Percentiles rank a stretch among this genome's conserved stretches.
Conservation (phyloP, 2,797 vertebrate genomes). For the Chloroceryle inda region DNA sequence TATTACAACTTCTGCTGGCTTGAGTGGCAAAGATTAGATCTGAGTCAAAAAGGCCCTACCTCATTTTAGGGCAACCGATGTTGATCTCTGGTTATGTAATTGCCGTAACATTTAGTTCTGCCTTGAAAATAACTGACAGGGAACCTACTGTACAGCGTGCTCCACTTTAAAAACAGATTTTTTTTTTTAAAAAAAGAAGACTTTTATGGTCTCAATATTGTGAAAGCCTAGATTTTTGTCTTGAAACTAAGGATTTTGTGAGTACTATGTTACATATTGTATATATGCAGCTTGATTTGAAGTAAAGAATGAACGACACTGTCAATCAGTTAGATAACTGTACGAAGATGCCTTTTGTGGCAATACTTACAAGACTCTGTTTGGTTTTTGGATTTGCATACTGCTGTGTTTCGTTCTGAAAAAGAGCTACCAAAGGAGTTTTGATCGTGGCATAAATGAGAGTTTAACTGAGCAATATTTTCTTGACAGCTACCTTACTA, state of each 20-base stretch:
- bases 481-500: constrained; percentile 61
- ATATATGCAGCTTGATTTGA: constrained; percentile 53
- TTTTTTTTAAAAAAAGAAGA: not conserved
- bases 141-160: constrained; percentile 41
- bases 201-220: constrained; percentile 34
- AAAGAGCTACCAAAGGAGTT: constrained; percentile 79
- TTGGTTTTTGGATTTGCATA: constrained; percentile 67
- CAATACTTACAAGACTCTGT: constrained; percentile 49
- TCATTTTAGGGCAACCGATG: constrained; percentile 55
- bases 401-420: constrained; percentile 74
- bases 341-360: constrained; percentile 56
- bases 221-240: constrained; percentile 67
- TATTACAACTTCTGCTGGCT: constrained; percentile 18
- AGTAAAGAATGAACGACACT: constrained; percentile 18
- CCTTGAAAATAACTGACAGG: constrained; percentile 56
- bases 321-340: constrained; percentile 24
- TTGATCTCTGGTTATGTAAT: constrained; percentile 50
- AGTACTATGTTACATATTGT: constrained; percentile 73
- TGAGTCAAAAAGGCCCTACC: constrained; percentile 63
- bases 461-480: constrained; percentile 75
- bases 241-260: constrained; percentile 63
- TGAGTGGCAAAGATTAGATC: constrained; percentile 37
- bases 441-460: constrained; percentile 67
- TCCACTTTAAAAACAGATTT: not conserved
- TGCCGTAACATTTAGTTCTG: constrained; percentile 64